Evolutionary conservation across 1,140 invertebrate genomes (phyloP), one percentile per base, ranked within the genome.

Genomic region (Bombus haemorrhoidalis): DNA sequence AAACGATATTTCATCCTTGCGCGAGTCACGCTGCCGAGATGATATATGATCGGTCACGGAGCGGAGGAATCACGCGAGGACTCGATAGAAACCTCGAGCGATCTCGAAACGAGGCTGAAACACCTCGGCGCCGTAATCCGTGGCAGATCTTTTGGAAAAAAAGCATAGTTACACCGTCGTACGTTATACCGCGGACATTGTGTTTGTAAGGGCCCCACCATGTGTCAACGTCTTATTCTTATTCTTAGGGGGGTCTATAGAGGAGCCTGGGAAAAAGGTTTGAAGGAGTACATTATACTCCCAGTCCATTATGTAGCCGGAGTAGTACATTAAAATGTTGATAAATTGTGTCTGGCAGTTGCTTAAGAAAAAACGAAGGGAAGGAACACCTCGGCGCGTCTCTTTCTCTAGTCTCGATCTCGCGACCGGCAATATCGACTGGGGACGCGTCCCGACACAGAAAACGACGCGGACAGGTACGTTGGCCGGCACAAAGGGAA

Each of bases 191-290:
- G 72, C 73, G 88, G 86, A 88, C 81, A 83, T 89, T 81, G 81
- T 83, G 87, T 74, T 75, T 76, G 66, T 75, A 78, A 74, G 77
- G 86, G 66, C 80, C 86, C 87, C 84, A 90, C 86, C 90, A 87
- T 91, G 93, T 93, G 94, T 95, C 93, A 94, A 93, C 94, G 93
- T 95, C 94, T 94, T 94, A 94, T 94, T 94, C 93, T 94, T 92
- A 93, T 93, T 94, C 92, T 92, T 91, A 75, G 72, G 73, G 89
- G 87, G 83, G 81, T 83, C 87, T 72, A 87, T 86, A 81, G 81
- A 76, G 73, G 57, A 74, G 79, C 86, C 91, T 91, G 91, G 92
- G 91, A 92, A 92, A 62, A 92, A 91, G 90, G 82, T 88, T 88
- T 89, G 86, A 89, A 83, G 86, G 85, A 86, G 75, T 59, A 81